Conservation (phyloP, 2,113 vertebrate genomes). For the Oryzias celebensis region DNA sequence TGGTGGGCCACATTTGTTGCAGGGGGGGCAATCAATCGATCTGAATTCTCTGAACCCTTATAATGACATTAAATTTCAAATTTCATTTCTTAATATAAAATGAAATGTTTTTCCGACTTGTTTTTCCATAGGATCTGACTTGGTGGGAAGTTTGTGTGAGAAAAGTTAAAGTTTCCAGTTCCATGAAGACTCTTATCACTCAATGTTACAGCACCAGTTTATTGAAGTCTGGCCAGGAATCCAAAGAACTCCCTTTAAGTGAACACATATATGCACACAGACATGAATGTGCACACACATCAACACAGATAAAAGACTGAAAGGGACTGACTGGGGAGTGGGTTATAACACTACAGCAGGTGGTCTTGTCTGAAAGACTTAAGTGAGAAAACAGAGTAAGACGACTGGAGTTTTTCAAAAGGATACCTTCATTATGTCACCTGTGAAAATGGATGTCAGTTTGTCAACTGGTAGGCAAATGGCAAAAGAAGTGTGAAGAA, state of each 20-base stretch:
- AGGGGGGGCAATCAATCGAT: too few relatives aligned
- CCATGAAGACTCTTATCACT: constrained; percentile 45
- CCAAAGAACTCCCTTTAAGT: constrained; percentile 32
- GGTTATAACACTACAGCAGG: constrained; percentile 23
- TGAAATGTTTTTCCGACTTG: neutral
- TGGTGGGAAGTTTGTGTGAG: constrained; percentile 52
- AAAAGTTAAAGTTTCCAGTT: constrained; percentile 38
- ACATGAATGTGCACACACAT: constrained; percentile 39
- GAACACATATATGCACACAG: constrained; percentile 12
- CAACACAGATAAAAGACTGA: constrained; percentile 58
- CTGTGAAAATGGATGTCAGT: constrained; percentile 6
- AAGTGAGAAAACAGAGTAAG: constrained; percentile 8
- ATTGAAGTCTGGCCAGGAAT: constrained; percentile 60
- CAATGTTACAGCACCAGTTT: constrained; percentile 37
- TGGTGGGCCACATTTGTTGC: too few relatives aligned
- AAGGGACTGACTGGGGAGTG: constrained; percentile 27
- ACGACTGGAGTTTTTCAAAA: constrained; percentile 3
- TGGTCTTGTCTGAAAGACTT: constrained; percentile 20
- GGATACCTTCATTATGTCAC: constrained; percentile 1
- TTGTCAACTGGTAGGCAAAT: neutral
- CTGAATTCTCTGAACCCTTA: too few relatives aligned
- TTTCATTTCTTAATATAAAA: too few relatives aligned
- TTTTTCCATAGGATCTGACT: constrained; percentile 5
- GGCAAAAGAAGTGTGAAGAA: neutral
- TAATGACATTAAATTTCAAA: too few relatives aligned